Evolutionary conservation across 2,113 vertebrate genomes (phyloP).

Genomic region (Ardeotis arabs): DNA sequence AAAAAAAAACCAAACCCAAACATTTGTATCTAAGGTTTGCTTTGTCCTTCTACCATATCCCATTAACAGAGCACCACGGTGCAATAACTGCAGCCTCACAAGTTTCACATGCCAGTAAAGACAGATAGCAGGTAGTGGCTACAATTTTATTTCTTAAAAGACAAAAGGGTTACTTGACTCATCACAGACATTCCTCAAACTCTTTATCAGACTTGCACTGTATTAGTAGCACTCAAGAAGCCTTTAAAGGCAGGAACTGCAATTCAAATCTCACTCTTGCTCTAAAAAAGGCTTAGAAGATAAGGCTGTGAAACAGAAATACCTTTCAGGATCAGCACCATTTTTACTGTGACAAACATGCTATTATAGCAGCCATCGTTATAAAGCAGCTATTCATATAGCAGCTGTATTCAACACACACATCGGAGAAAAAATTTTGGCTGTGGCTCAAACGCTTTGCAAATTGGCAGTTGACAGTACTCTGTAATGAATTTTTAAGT

Average conservation of each 20-base stretch:
- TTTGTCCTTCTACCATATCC: conserved; percentile 31
- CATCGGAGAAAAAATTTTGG: neutral
- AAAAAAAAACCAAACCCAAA: too few species aligned
- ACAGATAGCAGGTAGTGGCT: conserved; percentile 58
- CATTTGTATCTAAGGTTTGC: neutral
- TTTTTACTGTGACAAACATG: conserved; percentile 31
- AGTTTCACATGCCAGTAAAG: conserved; percentile 54
- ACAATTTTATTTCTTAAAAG: conserved; percentile 62
- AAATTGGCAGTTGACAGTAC: conserved; percentile 38
- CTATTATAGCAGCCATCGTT: conserved; percentile 4
- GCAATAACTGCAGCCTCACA: neutral
- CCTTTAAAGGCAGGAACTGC: conserved; percentile 62
- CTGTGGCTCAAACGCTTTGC: conserved; percentile 19
- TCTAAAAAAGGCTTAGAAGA: conserved; percentile 51
- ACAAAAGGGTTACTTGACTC: conserved; percentile 61
- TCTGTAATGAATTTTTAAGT: conserved; percentile 12
- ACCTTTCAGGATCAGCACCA: conserved; percentile 46
- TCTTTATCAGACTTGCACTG: conserved; percentile 45
- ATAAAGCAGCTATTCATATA: conserved; percentile 36
- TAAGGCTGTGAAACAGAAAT: conserved; percentile 49
- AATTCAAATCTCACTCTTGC: conserved; percentile 54
- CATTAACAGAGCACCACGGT: neutral
- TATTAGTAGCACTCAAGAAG: conserved; percentile 50
- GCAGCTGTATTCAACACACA: conserved; percentile 42
- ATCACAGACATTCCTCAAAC: conserved; percentile 61